These are phyloP conservation scores for Anableps anableps DNA, from an alignment of 2,797 vertebrate genomes.

Conservation along the genomic window DNA sequence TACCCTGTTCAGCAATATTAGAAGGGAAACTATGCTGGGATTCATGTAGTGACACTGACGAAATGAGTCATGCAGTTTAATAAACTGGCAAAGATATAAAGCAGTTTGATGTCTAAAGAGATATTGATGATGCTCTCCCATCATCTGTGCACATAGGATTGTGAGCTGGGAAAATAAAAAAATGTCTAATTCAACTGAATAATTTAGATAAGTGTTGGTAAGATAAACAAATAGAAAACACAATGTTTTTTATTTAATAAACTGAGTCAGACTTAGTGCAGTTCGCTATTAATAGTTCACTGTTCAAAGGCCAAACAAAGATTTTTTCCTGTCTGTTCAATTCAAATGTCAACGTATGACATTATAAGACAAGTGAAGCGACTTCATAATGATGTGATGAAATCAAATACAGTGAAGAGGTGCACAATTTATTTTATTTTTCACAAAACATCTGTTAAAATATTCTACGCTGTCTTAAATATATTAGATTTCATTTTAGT, in stretches of 20 bases:
- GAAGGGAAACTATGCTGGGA: conserved; percentile 7
- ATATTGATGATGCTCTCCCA: background rate
- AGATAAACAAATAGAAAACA: conserved; percentile 16
- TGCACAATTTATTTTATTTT: background rate
- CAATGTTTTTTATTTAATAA: conserved; percentile 11
- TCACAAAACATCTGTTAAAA: background rate
- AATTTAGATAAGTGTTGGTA: conserved; percentile 34
- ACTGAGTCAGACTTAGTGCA: conserved; percentile 20
- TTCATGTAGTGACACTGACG: conserved; percentile 23
- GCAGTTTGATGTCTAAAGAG: conserved; percentile 4
- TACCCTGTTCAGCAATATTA: conserved; percentile 10
- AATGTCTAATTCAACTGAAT: conserved; percentile 22
- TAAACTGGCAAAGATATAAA: conserved; percentile 33
- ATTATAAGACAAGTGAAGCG: conserved; percentile 18
- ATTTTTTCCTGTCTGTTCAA: conserved; percentile 24
- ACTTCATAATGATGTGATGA: conserved; percentile 9
- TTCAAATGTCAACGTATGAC: conserved; percentile 25
- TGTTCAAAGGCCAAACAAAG: conserved; percentile 14
- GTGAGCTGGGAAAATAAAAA: conserved; percentile 17
- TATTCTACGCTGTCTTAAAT: background rate
- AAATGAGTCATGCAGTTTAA: conserved; percentile 40
- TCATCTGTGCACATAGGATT: conserved; percentile 8
- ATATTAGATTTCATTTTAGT: background rate
- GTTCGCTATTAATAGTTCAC: conserved; percentile 31
- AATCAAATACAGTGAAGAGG: conserved; percentile 10